Evolutionary conservation across 2,888 invertebrate species (phyloP).

Genomic region (Serrognathus titanus): DNA sequence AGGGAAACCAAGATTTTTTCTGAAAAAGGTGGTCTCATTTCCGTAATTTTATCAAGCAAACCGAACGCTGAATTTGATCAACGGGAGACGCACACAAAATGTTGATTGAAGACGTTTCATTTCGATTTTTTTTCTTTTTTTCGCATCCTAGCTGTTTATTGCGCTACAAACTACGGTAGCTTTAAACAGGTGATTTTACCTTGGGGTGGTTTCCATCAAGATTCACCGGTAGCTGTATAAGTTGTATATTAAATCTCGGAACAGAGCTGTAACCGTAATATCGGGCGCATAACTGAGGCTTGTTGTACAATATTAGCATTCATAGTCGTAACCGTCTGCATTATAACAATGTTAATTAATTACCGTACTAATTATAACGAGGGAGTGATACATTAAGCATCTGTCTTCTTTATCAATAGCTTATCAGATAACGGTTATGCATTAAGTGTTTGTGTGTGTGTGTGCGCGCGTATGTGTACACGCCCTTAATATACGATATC

Average conservation of each 20-base stretch:
- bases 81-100: background rate
- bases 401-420: constrained; percentile 33
- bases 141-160: too few species aligned
- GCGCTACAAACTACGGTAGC: background rate
- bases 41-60: background rate
- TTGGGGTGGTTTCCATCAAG: constrained; percentile 13
- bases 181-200: constrained; percentile 6
- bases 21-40: constrained; percentile 7
- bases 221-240: constrained; percentile 20
- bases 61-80: background rate
- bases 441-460: constrained; percentile 12
- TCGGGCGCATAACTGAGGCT: constrained; percentile 32
- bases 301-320: constrained; percentile 44
- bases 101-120: too few species aligned
- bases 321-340: constrained; percentile 43
- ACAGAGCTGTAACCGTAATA: constrained; percentile 29
- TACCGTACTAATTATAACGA: constrained; percentile 42
- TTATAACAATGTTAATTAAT: constrained; percentile 48
- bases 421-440: constrained; percentile 26
- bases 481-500: background rate
- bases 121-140: too few species aligned
- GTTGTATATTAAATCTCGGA: constrained; percentile 38
- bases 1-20: constrained; percentile 17
- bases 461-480: background rate
- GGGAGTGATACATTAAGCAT: constrained; percentile 41